Percentiles rank a stretch among this genome's conserved stretches.
Evolutionary conservation across 1,140 invertebrate species (phyloP).

Genomic region (Spodoptera litura): DNA sequence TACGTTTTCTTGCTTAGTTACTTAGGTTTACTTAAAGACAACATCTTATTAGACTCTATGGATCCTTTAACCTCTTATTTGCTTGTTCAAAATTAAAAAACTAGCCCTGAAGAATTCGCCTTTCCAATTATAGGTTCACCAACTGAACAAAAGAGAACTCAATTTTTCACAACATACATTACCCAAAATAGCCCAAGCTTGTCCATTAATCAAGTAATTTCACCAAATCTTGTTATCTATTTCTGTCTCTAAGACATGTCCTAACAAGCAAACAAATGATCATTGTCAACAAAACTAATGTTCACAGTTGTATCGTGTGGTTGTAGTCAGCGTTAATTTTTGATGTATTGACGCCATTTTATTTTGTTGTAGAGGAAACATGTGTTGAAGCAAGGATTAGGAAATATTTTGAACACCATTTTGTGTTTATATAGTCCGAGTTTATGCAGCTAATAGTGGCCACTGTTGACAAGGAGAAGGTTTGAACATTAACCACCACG

Average conservation of each 20-base stretch:
- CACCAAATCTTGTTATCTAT: constrained; percentile 9
- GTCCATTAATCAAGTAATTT: constrained; percentile 29
- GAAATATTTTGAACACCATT: neutral
- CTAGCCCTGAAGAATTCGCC: too few relatives aligned
- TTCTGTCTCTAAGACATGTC: constrained; percentile 42
- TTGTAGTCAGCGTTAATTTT: constrained; percentile 62
- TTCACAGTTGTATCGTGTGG: constrained; percentile 60
- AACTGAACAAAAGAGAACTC: too few relatives aligned
- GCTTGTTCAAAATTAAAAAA: too few relatives aligned
- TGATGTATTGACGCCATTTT: constrained; percentile 65
- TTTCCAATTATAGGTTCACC: too few relatives aligned
- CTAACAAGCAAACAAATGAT: constrained; percentile 61
- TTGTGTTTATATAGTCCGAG: neutral
- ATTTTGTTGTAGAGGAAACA: constrained; percentile 8
- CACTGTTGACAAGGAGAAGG: too few relatives aligned
- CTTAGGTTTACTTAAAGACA: too few relatives aligned
- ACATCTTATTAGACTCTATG: too few relatives aligned
- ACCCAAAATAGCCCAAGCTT: constrained; percentile 2
- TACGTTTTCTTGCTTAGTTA: too few relatives aligned
- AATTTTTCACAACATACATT: neutral
- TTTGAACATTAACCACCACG: too few relatives aligned
- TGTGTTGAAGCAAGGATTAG: neutral
- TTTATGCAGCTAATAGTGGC: too few relatives aligned
- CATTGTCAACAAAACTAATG: constrained; percentile 67
- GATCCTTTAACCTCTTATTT: too few relatives aligned